phyloP scores from a whole-genome alignment of 1,140 invertebrate genomes.

The Tachypleus tridentatus region DNA sequence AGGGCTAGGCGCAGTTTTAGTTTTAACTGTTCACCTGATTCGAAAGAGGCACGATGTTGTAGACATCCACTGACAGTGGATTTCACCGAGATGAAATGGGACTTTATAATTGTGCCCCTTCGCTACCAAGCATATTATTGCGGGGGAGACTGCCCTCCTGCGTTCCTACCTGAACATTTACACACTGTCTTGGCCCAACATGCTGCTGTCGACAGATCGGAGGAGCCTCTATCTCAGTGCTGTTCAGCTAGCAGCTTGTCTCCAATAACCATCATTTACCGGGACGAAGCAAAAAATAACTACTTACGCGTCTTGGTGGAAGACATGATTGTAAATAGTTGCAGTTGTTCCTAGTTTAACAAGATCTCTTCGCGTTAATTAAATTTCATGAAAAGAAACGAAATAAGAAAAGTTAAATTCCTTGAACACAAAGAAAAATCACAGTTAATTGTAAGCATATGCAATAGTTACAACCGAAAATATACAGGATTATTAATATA shows the following conservation, averaged over 20 bases:
- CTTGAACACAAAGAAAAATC: no score
- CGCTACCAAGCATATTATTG: conserved; percentile 89
- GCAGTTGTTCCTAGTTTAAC: no score
- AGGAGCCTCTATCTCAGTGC: conserved; percentile 34
- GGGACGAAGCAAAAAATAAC: conserved; percentile 47
- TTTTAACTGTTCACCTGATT: no score
- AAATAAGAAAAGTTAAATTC: no score
- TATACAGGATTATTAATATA: no score
- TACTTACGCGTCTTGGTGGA: no score
- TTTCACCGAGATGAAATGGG: conserved; percentile 92
- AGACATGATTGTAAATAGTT: no score
- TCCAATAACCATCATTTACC: conserved; percentile 76
- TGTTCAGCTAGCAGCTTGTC: conserved; percentile 80
- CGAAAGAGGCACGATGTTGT: conserved; percentile 47
- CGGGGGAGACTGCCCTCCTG: conserved; percentile 67
- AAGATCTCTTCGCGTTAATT: no score
- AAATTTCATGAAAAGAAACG: no score
- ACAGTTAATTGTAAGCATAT: no score
- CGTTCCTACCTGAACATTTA: conserved; percentile 53
- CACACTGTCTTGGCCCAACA: conserved; percentile 92
- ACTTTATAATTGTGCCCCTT: conserved; percentile 88
- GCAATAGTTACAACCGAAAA: no score
- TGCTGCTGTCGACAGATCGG: conserved; percentile 62
- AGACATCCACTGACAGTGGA: conserved; percentile 84
- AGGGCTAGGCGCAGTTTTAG: no score